Percentiles rank a stretch among this genome's conserved stretches.
Evolutionary conservation across 1,140 invertebrate species (phyloP).

Genomic region (Zaprionus ghesquierei): DNA sequence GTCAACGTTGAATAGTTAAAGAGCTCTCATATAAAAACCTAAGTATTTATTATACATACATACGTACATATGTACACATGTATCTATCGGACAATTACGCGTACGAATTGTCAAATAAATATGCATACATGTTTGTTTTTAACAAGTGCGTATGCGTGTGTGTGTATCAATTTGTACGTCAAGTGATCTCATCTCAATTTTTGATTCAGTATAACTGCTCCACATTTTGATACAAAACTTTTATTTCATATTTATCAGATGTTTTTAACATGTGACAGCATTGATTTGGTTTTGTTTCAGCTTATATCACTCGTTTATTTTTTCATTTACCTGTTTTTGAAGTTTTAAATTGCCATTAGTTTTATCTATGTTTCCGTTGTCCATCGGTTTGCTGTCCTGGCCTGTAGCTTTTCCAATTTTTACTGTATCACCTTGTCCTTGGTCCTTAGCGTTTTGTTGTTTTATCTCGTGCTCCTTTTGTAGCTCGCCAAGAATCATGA

Average conservation of each 20-base stretch:
- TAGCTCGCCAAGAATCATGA: conserved; percentile 58
- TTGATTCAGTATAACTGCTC: conserved; percentile 2
- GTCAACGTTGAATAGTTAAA: neutral
- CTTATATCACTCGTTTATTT: no score
- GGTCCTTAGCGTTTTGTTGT: conserved; percentile 15
- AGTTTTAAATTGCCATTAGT: conserved; percentile 34
- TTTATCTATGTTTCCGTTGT: conserved; percentile 40
- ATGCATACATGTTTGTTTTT: neutral
- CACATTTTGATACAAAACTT: neutral
- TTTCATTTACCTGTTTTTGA: conserved; percentile 31
- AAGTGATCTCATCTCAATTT: conserved; percentile 30
- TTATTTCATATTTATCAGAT: neutral
- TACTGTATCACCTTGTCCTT: conserved; percentile 6
- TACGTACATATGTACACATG: neutral
- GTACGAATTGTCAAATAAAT: no score
- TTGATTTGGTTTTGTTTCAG: neutral
- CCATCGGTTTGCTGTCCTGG: conserved; percentile 5
- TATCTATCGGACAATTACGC: no score
- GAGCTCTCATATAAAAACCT: no score
- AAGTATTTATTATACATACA: no score
- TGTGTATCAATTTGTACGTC: neutral
- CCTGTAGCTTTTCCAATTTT: conserved; percentile 3
- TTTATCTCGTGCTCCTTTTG: conserved; percentile 36
- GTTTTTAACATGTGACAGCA: neutral
- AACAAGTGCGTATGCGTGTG: neutral